A percentile compares a stretch with the other conserved stretches of the same genome.
These are phyloP conservation scores for Creontiades dilutus DNA, from an alignment of 2,888 invertebrate species.

Conservation along the genomic window DNA sequence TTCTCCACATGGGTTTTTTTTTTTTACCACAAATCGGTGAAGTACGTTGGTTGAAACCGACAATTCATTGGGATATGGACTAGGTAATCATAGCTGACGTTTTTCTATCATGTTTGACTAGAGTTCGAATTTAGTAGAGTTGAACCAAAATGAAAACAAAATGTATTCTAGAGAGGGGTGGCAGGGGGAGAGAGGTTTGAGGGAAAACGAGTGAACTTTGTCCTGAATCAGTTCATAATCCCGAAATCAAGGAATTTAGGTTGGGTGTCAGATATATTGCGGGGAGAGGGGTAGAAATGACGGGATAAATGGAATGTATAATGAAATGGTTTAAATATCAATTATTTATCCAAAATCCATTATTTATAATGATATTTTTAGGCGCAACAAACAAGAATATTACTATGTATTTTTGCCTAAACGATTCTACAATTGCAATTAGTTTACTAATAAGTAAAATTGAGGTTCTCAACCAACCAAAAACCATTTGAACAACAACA, in stretches of 20 bases:
- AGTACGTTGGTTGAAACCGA: not conserved
- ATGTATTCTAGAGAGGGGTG: not conserved
- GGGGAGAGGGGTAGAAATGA: not conserved
- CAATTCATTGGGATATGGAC: not conserved
- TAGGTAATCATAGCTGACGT: not conserved
- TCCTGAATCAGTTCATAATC: not conserved
- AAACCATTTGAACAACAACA: too few species aligned
- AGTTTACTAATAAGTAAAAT: too few species aligned
- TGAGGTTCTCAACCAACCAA: too few species aligned
- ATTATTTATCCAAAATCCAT: conserved; percentile 10
- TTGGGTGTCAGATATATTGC: not conserved
- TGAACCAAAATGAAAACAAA: too few species aligned
- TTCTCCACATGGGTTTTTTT: conserved; percentile 60
- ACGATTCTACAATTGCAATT: too few species aligned
- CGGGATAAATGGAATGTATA: conserved; percentile 21
- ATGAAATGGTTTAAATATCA: conserved; percentile 24
- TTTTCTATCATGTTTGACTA: not conserved
- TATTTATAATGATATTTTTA: conserved; percentile 7
- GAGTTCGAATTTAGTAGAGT: too few species aligned
- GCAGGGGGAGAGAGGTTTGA: not conserved
- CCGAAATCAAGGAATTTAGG: not conserved
- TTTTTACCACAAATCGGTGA: not conserved
- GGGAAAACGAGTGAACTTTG: not conserved
- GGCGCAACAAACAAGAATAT: too few species aligned
- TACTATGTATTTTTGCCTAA: too few species aligned